A percentile compares a stretch with the other conserved stretches of the same genome.
phyloP scores from a whole-genome alignment of 2,113 vertebrate genomes.

The Mobula birostris region DNA sequence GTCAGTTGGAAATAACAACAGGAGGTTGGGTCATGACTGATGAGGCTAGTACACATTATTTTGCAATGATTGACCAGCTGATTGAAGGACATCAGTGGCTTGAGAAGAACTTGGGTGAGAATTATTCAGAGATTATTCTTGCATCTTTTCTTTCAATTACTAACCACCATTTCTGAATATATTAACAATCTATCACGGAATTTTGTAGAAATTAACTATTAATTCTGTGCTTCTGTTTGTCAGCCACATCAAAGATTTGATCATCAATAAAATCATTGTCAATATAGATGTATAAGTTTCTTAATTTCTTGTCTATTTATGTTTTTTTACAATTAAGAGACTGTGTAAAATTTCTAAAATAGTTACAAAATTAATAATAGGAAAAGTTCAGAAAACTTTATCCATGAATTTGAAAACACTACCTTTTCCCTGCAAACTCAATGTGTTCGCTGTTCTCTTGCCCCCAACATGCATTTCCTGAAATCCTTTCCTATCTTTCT shows the following conservation, averaged over 20 bases:
- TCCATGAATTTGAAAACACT: not conserved
- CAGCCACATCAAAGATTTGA: not conserved
- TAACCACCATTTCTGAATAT: not conserved
- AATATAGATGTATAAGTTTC: not conserved
- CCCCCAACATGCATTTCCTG: not conserved
- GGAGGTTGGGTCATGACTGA: constrained; percentile 95
- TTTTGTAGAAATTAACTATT: not conserved
- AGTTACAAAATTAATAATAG: no score
- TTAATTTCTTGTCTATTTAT: not conserved
- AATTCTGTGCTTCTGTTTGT: not conserved
- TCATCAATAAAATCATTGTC: not conserved
- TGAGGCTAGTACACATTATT: constrained; percentile 82
- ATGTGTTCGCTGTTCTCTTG: no score
- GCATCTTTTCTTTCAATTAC: not conserved
- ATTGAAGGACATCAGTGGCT: constrained; percentile 92
- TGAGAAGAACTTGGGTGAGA: constrained; percentile 72
- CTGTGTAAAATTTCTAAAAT: no score
- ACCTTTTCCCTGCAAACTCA: not conserved
- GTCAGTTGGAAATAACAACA: constrained; percentile 83
- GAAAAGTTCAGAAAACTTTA: not conserved
- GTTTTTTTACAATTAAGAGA: not conserved
- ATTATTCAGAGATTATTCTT: not conserved
- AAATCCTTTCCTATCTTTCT: not conserved
- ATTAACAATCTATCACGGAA: not conserved
- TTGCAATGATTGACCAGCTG: constrained; percentile 77